Base-by-base conservation (phyloP, 2,888 invertebrate species). In the Caenorhabditis sp. region DNA sequence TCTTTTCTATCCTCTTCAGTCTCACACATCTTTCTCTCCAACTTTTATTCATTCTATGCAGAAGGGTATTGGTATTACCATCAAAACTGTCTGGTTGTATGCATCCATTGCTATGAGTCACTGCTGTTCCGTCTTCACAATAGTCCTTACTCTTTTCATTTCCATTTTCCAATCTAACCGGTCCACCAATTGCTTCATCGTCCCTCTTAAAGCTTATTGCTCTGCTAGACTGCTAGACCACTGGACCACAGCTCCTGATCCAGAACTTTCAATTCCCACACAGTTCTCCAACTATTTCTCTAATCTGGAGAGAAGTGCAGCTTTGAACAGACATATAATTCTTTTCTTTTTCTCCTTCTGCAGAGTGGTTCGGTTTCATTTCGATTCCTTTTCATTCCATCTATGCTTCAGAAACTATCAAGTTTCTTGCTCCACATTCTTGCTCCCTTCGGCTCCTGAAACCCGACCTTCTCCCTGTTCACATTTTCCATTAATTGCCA, bases 401-500 rank as follows among this genome's bases (percentile, higher is more conserved):
- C 40, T 13, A 40, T 40, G 50, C 9, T 58, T 44, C 37, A 65
- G 24, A 53, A 60, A 60, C 35, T 44, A 76, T 76, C 76, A 68
- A 67, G 76, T 76, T 76, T 67, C 40, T 2, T 40, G 6, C 76
- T 37, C 76, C 50, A 50, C 67, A 61, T 67, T 58, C 67, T 50
- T 67, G 47, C 51, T 67, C 40, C 11, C 40, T 32, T 47, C 47
- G 47, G 47, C 20, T 22, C 47, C 53, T 67, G 76, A 76, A 76
- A 76, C 76, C 60, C 55, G 76, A 68, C 67, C 53, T 61, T 28
- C 6, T n/a, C 53, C 37, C 60, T 61, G 58, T 76, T 76, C 67
- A 15, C 53, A 67, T 22, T 67, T 60, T 22, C 51, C 67, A 76
- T 76, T 68, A 76, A 76, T 76, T 76, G 76, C 37, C 67, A 68